These are phyloP conservation scores for Drosophila koepferae DNA, from an alignment of 2,888 invertebrate species.

Conservation along the genomic window DNA sequence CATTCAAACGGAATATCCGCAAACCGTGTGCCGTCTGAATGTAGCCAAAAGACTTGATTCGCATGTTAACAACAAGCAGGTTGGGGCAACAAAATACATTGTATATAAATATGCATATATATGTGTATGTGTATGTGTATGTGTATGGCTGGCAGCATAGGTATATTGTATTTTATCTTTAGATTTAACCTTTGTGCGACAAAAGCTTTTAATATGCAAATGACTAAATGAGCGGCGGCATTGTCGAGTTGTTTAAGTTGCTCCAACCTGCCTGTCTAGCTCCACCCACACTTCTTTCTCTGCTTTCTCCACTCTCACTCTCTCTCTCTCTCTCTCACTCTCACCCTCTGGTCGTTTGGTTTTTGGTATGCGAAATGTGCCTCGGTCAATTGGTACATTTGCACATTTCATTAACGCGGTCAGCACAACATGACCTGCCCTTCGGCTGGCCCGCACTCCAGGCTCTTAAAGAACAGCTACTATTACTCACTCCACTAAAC, in stretches of 20 bases:
- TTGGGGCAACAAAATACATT: conserved; percentile 35
- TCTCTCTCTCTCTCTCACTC: background rate
- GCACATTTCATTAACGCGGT: conserved; percentile 77
- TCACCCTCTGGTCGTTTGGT: conserved; percentile 5
- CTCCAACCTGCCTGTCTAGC: conserved; percentile 1
- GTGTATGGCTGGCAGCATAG: conserved; percentile 11
- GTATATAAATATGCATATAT: conserved; percentile 3
- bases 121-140: conserved; percentile 5
- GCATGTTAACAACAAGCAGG: conserved; percentile 73
- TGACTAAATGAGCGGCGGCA: conserved; percentile 74
- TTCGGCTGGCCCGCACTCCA: conserved; percentile 1
- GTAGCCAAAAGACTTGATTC: conserved; percentile 60
- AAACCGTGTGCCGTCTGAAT: conserved; percentile 13
- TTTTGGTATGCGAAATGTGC: conserved; percentile 61
- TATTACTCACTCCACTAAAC: conserved; percentile 24
- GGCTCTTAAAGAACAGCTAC: background rate
- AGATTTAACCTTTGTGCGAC: conserved; percentile 81
- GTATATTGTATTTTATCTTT: conserved; percentile 74
- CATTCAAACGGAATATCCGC: conserved; percentile 44
- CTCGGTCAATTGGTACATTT: conserved; percentile 77
- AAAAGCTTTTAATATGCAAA: conserved; percentile 81
- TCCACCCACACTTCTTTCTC: no score
- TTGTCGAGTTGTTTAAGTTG: conserved; percentile 39
- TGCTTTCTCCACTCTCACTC: no score
- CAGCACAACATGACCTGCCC: conserved; percentile 49